Evolutionary conservation across 2,797 vertebrate genomes (phyloP).

Genomic region (Smutsia gigantea): DNA sequence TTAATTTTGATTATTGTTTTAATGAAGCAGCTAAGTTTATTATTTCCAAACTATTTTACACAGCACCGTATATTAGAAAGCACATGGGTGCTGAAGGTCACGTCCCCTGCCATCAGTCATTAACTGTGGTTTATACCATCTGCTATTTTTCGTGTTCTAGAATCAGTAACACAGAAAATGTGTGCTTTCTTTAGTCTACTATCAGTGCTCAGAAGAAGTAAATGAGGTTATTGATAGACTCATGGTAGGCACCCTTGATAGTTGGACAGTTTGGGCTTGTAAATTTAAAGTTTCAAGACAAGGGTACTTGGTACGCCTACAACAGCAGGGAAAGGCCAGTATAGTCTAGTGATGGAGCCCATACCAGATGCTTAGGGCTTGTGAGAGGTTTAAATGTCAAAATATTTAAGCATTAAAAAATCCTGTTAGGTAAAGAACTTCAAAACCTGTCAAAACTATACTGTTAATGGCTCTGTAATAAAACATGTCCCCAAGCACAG

Average conservation of each 20-base stretch:
- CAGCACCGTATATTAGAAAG: neutral
- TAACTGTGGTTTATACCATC: neutral
- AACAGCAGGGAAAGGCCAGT: neutral
- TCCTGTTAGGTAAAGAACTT: constrained; percentile 32
- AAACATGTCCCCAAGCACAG: neutral
- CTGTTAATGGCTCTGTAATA: constrained; percentile 1
- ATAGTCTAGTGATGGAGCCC: neutral
- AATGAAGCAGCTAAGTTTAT: neutral
- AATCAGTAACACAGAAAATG: neutral
- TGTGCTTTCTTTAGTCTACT: neutral
- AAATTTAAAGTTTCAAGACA: neutral
- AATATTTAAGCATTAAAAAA: constrained; percentile 62
- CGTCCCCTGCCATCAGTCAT: neutral
- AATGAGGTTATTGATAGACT: neutral
- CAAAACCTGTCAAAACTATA: constrained; percentile 49
- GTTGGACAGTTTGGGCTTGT: neutral
- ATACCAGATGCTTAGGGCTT: constrained; percentile 4
- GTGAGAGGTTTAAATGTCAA: constrained; percentile 56
- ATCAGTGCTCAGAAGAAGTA: neutral
- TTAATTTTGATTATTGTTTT: neutral
- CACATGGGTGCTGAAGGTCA: neutral
- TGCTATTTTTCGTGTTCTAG: neutral
- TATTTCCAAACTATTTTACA: constrained; percentile 19
- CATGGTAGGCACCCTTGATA: neutral
- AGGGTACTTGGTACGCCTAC: neutral